These are phyloP conservation scores for Emydura subglobosa DNA, from an alignment of 2,113 vertebrate species.

Conservation along the genomic window DNA sequence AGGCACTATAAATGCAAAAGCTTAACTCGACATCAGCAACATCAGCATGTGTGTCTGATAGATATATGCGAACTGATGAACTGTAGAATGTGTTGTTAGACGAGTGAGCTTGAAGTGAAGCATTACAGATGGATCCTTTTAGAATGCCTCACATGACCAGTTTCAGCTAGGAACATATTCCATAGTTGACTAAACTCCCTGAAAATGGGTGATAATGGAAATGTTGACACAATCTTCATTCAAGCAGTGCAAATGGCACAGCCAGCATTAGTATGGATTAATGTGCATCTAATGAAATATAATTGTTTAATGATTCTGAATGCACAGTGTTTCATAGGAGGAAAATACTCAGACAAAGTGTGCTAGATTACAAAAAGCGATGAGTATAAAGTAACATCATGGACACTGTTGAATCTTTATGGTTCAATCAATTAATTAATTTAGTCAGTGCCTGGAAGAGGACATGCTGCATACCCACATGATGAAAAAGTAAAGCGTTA, in stretches of 20 bases:
- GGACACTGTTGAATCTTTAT: neutral
- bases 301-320: neutral
- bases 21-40: neutral
- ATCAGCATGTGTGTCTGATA: neutral
- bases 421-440: neutral
- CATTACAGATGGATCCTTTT: neutral
- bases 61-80: accelerated
- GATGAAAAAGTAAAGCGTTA: neutral
- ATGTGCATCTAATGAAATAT: neutral
- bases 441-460: neutral
- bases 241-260: neutral
- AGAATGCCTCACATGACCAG: neutral
- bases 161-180: neutral
- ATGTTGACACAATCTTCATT: neutral
- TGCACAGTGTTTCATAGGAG: neutral
- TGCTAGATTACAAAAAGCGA: neutral
- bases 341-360: neutral
- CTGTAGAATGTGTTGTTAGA: neutral
- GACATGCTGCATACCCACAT: accelerated
- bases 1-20: too few species aligned
- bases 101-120: neutral
- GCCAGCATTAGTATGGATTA: neutral
- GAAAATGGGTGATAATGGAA: neutral
- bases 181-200: neutral
- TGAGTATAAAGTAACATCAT: neutral